phyloP scores from a whole-genome alignment of 1,140 invertebrate species.

The Drosophila sucinea region DNA sequence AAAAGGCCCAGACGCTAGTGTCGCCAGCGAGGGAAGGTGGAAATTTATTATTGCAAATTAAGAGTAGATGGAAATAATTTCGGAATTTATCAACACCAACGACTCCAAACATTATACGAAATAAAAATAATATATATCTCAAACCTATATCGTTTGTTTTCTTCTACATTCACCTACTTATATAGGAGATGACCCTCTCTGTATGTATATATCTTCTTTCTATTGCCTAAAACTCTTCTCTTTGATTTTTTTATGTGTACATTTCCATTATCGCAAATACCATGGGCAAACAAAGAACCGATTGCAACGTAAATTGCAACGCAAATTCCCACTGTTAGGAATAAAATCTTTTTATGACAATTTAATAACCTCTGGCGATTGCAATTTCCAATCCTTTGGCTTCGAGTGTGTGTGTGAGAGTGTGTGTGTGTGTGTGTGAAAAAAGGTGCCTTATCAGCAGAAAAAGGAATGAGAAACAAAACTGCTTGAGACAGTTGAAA shows the following conservation, averaged over 20 bases:
- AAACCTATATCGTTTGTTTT: too few species aligned
- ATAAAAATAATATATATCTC: too few species aligned
- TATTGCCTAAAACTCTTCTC: too few species aligned
- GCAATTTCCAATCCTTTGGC: constrained; percentile 4
- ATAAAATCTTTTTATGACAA: constrained; percentile 49
- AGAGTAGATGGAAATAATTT: background rate
- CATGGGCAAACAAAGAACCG: constrained; percentile 47
- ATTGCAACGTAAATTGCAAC: constrained; percentile 26
- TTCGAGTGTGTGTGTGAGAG: background rate
- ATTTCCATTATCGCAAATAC: background rate
- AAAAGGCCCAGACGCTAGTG: background rate
- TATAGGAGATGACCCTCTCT: too few species aligned
- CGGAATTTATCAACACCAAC: too few species aligned
- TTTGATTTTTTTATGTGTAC: background rate
- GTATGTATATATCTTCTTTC: background rate
- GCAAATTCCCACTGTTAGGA: constrained; percentile 30
- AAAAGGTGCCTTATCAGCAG: constrained; percentile 47
- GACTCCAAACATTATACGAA: too few species aligned
- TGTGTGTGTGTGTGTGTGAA: background rate
- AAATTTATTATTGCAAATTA: background rate
- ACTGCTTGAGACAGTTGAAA: constrained; percentile 38
- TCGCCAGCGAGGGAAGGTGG: background rate
- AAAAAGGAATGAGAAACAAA: constrained; percentile 13
- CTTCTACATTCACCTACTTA: too few species aligned
- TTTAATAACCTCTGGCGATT: constrained; percentile 23